Evolutionary conservation across 1,140 invertebrate genomes (phyloP).

Genomic region (Sarcophaga peregrina): DNA sequence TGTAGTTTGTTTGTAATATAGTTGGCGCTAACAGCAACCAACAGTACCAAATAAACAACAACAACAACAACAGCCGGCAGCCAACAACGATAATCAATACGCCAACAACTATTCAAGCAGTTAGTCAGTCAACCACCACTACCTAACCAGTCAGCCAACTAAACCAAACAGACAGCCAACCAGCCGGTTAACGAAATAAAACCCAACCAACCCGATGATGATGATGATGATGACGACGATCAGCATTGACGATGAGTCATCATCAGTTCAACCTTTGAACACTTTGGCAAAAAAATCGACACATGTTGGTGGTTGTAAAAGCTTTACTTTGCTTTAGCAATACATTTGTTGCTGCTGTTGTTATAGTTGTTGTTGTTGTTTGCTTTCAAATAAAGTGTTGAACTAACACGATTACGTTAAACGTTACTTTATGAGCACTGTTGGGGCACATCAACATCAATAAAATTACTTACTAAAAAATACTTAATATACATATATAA

Average conservation of each 20-base stretch:
- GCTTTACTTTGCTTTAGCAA: not conserved
- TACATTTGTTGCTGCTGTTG: not conserved
- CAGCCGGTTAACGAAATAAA: too few relatives aligned
- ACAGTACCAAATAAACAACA: not conserved
- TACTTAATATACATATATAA: too few relatives aligned
- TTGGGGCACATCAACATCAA: too few relatives aligned
- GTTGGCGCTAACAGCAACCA: slow-evolving; percentile 12
- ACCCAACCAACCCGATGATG: not conserved
- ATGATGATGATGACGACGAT: not conserved
- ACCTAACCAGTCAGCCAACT: slow-evolving; percentile 1
- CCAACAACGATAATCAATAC: too few relatives aligned
- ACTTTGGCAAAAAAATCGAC: slow-evolving; percentile 1
- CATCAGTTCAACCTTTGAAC: not conserved
- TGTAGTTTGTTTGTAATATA: too few relatives aligned
- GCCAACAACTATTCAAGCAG: not conserved
- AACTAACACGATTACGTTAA: not conserved
- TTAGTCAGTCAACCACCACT: not conserved
- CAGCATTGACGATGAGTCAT: slow-evolving; percentile 6
- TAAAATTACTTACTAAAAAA: too few relatives aligned
- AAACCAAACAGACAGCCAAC: too few relatives aligned
- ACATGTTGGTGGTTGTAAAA: not conserved
- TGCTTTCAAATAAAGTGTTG: not conserved
- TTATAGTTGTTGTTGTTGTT: not conserved
- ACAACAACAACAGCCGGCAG: not conserved
- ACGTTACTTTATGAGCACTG: too few relatives aligned